Evolutionary conservation across 2,113 vertebrate species (phyloP).

Genomic region (Pungitius pungitius): DNA sequence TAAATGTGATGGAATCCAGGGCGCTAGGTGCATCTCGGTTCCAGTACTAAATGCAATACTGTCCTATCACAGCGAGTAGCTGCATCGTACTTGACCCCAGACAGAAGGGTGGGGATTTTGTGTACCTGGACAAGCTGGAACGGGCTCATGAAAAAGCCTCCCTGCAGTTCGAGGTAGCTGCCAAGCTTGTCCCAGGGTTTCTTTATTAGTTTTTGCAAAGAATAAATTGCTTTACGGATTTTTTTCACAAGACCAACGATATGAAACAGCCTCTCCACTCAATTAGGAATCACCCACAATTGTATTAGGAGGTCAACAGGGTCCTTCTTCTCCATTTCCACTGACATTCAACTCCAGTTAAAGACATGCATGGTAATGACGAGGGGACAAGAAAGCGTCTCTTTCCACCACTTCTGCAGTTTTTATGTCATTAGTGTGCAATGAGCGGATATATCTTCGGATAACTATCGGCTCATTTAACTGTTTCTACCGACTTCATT

Average conservation of each 20-base stretch:
- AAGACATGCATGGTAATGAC: constrained; percentile 22
- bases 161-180: constrained; percentile 11
- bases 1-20: constrained; percentile 45
- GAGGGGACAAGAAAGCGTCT: constrained; percentile 14
- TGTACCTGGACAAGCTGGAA: constrained; percentile 23
- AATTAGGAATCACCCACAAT: constrained; percentile 58
- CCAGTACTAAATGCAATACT: constrained; percentile 38
- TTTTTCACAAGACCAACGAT: constrained; percentile 29
- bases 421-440: constrained; percentile 56
- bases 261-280: constrained; percentile 55
- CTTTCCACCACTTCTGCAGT: constrained; percentile 28
- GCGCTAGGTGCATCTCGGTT: constrained; percentile 16
- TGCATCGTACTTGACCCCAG: neutral
- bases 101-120: neutral
- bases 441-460: constrained; percentile 31
- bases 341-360: constrained; percentile 23
- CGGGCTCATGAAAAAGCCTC: constrained; percentile 22
- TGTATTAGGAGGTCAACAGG: constrained; percentile 31
- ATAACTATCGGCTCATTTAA: constrained; percentile 46
- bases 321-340: constrained; percentile 32
- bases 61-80: constrained; percentile 22
- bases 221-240: constrained; percentile 34
- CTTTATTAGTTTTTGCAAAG: neutral
- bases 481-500: constrained; percentile 23
- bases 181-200: constrained; percentile 20